phyloP scores from a whole-genome alignment of 2,113 vertebrate species.

The Rostratula benghalensis region DNA sequence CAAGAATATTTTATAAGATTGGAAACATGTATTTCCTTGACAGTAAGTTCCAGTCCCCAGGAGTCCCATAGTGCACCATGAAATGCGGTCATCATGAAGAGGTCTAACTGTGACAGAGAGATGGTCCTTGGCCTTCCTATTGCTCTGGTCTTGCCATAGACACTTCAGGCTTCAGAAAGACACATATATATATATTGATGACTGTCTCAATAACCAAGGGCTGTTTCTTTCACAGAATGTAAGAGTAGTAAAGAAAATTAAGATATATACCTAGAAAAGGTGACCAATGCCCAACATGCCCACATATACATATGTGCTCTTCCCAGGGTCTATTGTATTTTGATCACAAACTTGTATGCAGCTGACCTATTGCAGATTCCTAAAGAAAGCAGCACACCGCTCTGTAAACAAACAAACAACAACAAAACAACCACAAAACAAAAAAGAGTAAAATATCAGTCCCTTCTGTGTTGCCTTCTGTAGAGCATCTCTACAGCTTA shows the following conservation, averaged over 20 bases:
- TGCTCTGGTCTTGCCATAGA: not conserved
- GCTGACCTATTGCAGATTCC: not conserved
- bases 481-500: not conserved
- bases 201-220: not conserved
- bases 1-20: not conserved
- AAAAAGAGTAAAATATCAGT: not conserved
- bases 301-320: not conserved
- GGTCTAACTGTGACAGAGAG: not conserved
- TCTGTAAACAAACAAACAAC: not conserved
- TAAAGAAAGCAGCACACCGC: not conserved
- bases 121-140: not conserved
- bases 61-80: not conserved
- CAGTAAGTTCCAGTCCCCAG: not conserved
- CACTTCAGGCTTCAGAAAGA: not conserved
- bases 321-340: not conserved
- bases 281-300: no score
- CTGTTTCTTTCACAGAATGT: not conserved
- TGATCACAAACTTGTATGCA: not conserved
- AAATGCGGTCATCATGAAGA: not conserved
- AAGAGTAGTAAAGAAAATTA: not conserved
- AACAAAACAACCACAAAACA: not conserved
- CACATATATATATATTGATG: accelerated
- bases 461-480: not conserved
- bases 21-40: not conserved
- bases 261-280: not conserved